Evolutionary conservation across 2,888 invertebrate genomes (phyloP).

Genomic region (Shargacucullia verbasci): DNA sequence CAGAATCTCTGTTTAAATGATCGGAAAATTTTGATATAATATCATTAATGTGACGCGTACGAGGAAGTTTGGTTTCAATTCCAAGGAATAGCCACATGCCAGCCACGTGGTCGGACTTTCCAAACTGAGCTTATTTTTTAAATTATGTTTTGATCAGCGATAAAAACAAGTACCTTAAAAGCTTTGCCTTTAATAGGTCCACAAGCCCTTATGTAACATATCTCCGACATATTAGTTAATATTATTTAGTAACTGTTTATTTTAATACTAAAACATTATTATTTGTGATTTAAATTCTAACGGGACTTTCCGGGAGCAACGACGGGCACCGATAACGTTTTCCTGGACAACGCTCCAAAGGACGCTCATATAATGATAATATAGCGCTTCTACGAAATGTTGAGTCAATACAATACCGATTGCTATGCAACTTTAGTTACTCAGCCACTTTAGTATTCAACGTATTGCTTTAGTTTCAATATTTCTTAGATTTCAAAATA

Average conservation of each 20-base stretch:
- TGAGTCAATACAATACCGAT: slow-evolving; percentile 54
- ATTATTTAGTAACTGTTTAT: neutral
- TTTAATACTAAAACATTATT: neutral
- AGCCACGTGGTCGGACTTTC: slow-evolving; percentile 17
- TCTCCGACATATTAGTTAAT: neutral
- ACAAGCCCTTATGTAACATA: neutral
- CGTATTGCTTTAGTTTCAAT: slow-evolving; percentile 16
- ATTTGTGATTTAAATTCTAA: too few relatives aligned
- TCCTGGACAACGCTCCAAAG: slow-evolving; percentile 48
- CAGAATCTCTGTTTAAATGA: slow-evolving; percentile 32
- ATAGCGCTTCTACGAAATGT: slow-evolving; percentile 56
- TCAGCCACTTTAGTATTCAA: slow-evolving; percentile 45
- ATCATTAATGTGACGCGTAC: neutral
- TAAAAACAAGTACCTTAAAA: neutral
- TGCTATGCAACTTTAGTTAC: slow-evolving; percentile 47
- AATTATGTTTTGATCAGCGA: neutral
- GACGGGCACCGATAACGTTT: slow-evolving; percentile 43
- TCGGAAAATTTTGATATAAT: neutral
- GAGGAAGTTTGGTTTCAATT: slow-evolving; percentile 10
- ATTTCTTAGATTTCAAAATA: slow-evolving; percentile 16
- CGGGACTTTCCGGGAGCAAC: slow-evolving; percentile 6
- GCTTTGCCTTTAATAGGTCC: neutral
- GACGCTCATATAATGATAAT: slow-evolving; percentile 27
- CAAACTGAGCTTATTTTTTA: neutral
- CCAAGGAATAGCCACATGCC: slow-evolving; percentile 14